A percentile compares a stretch with the other conserved stretches of the same genome.
These are phyloP conservation scores for Pseudanteris insignis DNA, from an alignment of 2,888 invertebrate genomes.

Conservation along the genomic window DNA sequence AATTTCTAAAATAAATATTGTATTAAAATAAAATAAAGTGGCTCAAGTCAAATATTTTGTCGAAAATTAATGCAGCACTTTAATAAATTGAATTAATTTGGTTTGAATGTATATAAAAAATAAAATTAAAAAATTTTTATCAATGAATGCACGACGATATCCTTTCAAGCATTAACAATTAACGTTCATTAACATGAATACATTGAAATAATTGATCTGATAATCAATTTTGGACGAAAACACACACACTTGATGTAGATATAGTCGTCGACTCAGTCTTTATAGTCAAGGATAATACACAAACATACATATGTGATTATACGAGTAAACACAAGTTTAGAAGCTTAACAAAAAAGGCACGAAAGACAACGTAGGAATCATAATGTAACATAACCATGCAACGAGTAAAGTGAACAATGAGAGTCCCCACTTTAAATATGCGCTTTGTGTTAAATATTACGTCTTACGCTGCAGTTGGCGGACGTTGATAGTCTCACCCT, in stretches of 20 bases:
- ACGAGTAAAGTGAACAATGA: slow-evolving; percentile 60
- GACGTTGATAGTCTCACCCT: slow-evolving; percentile 35
- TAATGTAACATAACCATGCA: slow-evolving; percentile 67
- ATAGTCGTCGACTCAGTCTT: slow-evolving; percentile 43
- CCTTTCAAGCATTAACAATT: slow-evolving; percentile 42
- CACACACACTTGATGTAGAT: slow-evolving; percentile 40
- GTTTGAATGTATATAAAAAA: slow-evolving; percentile 1
- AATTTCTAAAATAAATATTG: no score
- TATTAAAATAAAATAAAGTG: slow-evolving; percentile 6
- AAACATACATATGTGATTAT: slow-evolving; percentile 36
- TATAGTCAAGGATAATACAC: slow-evolving; percentile 41
- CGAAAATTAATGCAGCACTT: no score
- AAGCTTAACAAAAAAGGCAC: slow-evolving; percentile 73
- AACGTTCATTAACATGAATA: slow-evolving; percentile 13
- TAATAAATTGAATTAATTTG: background rate
- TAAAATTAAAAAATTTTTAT: slow-evolving; percentile 45
- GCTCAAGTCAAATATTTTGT: slow-evolving; percentile 13
- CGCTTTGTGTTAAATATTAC: slow-evolving; percentile 23
- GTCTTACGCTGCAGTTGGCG: slow-evolving; percentile 37
- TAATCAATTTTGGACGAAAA: slow-evolving; percentile 9
- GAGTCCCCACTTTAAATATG: slow-evolving; percentile 45
- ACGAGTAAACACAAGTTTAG: slow-evolving; percentile 47
- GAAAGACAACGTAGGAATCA: slow-evolving; percentile 70
- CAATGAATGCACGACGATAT: slow-evolving; percentile 52
- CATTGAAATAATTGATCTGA: slow-evolving; percentile 9